Conservation (phyloP, 2,888 invertebrate species). For the Resseliella maxima region DNA sequence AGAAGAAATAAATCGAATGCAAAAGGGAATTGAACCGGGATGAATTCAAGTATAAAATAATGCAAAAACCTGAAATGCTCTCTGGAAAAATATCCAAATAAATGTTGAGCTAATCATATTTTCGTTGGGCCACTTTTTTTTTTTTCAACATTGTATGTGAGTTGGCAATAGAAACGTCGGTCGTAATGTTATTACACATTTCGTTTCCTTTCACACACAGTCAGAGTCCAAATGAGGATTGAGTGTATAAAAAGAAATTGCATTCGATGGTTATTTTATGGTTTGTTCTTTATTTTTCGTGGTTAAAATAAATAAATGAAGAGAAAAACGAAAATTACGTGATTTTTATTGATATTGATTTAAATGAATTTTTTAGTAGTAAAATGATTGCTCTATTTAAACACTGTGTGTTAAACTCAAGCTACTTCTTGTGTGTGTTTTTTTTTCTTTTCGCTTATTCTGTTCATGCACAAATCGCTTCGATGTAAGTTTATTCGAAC, state of each 20-base stretch:
- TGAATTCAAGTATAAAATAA: background rate
- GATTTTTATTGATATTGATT: conserved; percentile 7
- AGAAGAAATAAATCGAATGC: background rate
- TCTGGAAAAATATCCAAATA: conserved; percentile 38
- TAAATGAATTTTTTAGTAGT: background rate
- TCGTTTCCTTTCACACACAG: background rate
- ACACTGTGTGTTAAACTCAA: background rate
- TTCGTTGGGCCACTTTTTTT: background rate
- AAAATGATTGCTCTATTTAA: background rate
- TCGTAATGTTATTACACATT: background rate
- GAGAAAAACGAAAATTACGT: background rate
- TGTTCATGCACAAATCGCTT: background rate
- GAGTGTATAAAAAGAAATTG: background rate
- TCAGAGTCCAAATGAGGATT: background rate
- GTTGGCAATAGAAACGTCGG: background rate
- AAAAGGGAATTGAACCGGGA: conserved; percentile 10
- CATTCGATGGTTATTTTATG: background rate
- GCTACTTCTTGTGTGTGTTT: too few species aligned
- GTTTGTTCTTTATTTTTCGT: background rate
- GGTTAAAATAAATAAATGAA: background rate
- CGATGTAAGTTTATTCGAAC: background rate
- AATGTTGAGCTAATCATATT: conserved; percentile 55
- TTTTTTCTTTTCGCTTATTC: too few species aligned
- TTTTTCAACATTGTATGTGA: background rate
- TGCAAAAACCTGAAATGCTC: background rate